A percentile compares a stretch with the other conserved stretches of the same genome.
These are phyloP conservation scores for Anableps anableps DNA, from an alignment of 2,797 vertebrate species.

Conservation along the genomic window DNA sequence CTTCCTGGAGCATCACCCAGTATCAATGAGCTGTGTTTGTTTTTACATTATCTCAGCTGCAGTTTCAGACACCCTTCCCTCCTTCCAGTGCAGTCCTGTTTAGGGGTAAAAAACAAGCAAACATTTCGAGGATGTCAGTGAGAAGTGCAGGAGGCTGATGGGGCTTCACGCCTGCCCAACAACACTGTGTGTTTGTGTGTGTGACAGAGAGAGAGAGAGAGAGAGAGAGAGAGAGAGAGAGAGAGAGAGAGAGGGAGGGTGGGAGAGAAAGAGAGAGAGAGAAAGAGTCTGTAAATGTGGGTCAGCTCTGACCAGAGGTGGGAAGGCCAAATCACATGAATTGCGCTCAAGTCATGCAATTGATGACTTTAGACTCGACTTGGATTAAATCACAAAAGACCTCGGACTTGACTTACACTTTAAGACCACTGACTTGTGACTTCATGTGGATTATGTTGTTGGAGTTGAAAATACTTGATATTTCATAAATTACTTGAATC, in stretches of 20 bases:
- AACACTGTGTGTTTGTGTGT: not conserved
- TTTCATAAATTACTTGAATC: not conserved
- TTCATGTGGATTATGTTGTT: not conserved
- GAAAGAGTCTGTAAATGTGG: not conserved
- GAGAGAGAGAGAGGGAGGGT: not conserved
- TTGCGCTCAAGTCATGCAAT: not conserved
- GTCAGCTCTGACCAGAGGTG: conserved; percentile 1
- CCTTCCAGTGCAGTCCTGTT: conserved; percentile 57
- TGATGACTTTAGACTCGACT: not conserved
- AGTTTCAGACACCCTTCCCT: conserved; percentile 54
- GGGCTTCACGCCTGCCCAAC: conserved; percentile 28
- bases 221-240: not conserved
- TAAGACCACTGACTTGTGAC: not conserved
- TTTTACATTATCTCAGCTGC: conserved; percentile 78
- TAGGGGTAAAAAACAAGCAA: conserved; percentile 71
- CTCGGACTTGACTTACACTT: not conserved
- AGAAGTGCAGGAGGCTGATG: conserved; percentile 70
- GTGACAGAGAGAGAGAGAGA: conserved; percentile 2
- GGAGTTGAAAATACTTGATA: not conserved
- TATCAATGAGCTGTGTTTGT: conserved; percentile 78
- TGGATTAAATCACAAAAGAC: not conserved
- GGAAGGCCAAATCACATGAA: not conserved
- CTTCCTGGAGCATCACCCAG: conserved; percentile 77
- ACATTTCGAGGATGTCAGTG: conserved; percentile 64
- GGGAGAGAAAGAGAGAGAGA: not conserved